These are phyloP conservation scores for Scaeva pyrastri DNA, from an alignment of 2,888 invertebrate genomes.

Conservation along the genomic window DNA sequence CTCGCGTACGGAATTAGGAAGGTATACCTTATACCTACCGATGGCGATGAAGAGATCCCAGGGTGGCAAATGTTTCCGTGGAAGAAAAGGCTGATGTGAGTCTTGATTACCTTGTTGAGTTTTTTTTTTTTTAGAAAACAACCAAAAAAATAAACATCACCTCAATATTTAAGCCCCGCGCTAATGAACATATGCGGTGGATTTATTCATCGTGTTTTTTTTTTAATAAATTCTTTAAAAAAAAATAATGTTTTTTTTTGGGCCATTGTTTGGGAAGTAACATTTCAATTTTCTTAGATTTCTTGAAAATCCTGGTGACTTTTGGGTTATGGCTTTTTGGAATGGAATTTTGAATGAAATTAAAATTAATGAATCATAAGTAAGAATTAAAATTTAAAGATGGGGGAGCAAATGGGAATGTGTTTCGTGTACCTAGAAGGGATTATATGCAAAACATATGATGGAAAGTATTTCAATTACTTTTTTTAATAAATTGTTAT, in stretches of 20 bases:
- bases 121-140: conserved; percentile 23
- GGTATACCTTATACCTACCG: too few relatives aligned
- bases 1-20: conserved; percentile 45
- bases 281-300: conserved; percentile 65
- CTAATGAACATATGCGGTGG: conserved; percentile 73
- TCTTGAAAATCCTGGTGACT: conserved; percentile 49
- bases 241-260: conserved; percentile 32
- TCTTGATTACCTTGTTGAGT: conserved; percentile 72
- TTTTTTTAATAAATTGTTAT: background rate
- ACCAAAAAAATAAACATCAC: conserved; percentile 28
- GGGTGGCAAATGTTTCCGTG: conserved; percentile 40
- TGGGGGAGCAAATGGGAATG: conserved; percentile 17
- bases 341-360: conserved; percentile 42
- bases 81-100: conserved; percentile 61
- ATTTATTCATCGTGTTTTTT: conserved; percentile 65
- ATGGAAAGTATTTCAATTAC: conserved; percentile 13
- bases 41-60: conserved; percentile 65
- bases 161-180: conserved; percentile 33
- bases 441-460: background rate
- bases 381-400: conserved; percentile 17
- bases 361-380: conserved; percentile 52
- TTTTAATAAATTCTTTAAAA: conserved; percentile 36
- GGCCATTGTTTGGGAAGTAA: conserved; percentile 65
- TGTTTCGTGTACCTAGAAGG: conserved; percentile 1
- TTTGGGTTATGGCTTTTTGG: conserved; percentile 26